These are phyloP conservation scores for Brachionus rotundiformis DNA, from an alignment of 1,140 invertebrate species.

Conservation along the genomic window DNA sequence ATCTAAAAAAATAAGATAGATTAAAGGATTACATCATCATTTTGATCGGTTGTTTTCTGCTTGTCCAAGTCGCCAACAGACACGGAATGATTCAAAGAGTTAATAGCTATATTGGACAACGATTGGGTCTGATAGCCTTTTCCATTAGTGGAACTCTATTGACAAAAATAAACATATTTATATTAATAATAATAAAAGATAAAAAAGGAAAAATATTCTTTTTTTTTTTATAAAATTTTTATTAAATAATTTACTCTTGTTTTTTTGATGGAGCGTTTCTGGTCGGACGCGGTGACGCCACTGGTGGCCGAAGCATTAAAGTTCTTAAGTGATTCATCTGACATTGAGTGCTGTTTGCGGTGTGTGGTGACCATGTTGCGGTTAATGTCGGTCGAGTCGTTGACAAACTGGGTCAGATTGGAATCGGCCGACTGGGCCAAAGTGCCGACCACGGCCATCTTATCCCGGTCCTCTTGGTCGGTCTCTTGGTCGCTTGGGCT, in stretches of 20 bases:
- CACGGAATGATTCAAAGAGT: conserved; percentile 17
- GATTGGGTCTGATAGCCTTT: conserved; percentile 25
- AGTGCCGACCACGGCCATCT: not conserved
- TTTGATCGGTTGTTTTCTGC: not conserved
- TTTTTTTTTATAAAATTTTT: too few species aligned
- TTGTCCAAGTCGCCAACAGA: conserved; percentile 25
- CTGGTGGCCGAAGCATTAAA: not conserved
- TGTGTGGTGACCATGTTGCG: not conserved
- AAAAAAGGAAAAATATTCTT: not conserved
- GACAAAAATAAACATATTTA: conserved; percentile 2
- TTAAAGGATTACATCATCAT: not conserved
- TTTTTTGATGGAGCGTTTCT: conserved; percentile 13
- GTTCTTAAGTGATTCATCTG: conserved; percentile 48
- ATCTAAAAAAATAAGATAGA: not conserved
- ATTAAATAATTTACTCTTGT: not conserved
- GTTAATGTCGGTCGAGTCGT: not conserved
- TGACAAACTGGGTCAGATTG: conserved; percentile 8
- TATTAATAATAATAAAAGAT: not conserved
- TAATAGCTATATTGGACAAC: conserved; percentile 22
- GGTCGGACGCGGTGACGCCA: not conserved
- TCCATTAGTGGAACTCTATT: conserved; percentile 20
- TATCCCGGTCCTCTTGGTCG: not conserved
- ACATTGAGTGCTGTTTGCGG: conserved; percentile 51
- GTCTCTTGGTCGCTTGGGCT: not conserved
- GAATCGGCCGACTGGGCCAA: conserved; percentile 32